A percentile compares a stretch with the other conserved stretches of the same genome.
Evolutionary conservation across 1,140 invertebrate species (phyloP).

Genomic region (Orius laevigatus): DNA sequence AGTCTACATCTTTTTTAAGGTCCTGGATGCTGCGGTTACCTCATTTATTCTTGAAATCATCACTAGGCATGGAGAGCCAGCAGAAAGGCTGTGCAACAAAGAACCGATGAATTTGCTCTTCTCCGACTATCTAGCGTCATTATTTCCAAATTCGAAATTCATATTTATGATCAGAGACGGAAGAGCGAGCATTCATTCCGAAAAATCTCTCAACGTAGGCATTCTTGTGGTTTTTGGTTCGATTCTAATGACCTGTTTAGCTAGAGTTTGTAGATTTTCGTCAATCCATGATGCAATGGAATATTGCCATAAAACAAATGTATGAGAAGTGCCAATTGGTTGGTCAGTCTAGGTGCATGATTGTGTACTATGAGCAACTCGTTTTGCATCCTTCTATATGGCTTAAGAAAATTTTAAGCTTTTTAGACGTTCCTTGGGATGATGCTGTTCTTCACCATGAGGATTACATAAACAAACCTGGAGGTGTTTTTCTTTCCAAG

Average conservation of each 20-base stretch:
- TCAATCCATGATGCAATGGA: slow-evolving; percentile 92
- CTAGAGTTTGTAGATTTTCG: slow-evolving; percentile 85
- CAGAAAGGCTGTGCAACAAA: slow-evolving; percentile 89
- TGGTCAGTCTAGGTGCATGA: slow-evolving; percentile 67
- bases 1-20: no score
- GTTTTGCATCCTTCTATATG: slow-evolving; percentile 82
- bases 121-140: slow-evolving; percentile 51
- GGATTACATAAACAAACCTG: slow-evolving; percentile 87
- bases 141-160: slow-evolving; percentile 73
- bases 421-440: slow-evolving; percentile 88
- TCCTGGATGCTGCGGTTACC: slow-evolving; percentile 86
- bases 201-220: slow-evolving; percentile 89
- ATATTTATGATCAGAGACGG: slow-evolving; percentile 97
- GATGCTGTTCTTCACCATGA: slow-evolving; percentile 94
- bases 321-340: slow-evolving; percentile 82
- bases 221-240: slow-evolving; percentile 10
- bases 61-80: slow-evolving; percentile 85
- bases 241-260: slow-evolving; percentile 94
- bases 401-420: slow-evolving; percentile 79
- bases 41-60: slow-evolving; percentile 95
- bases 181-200: slow-evolving; percentile 92
- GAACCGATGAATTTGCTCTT: slow-evolving; percentile 95
- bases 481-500: slow-evolving; percentile 84
- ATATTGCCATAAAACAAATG: slow-evolving; percentile 86
- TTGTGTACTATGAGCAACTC: slow-evolving; percentile 88